Conservation (phyloP, 2,113 vertebrate genomes). For the Prietella phreatophila region DNA sequence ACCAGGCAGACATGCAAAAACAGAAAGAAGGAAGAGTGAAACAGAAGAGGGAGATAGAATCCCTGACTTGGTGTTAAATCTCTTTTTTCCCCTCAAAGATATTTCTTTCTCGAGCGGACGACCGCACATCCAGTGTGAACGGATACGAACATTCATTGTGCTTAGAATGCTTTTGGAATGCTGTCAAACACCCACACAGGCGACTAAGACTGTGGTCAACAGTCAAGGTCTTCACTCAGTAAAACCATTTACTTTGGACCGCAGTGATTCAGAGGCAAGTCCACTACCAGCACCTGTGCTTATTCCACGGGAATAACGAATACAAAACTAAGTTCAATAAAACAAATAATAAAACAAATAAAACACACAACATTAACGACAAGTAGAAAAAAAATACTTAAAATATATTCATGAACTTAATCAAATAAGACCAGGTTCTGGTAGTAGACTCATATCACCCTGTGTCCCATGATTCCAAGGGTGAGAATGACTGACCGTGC, state of each 20-base stretch:
- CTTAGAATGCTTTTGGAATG: conserved; percentile 13
- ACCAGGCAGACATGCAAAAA: background rate
- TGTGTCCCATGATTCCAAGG: background rate
- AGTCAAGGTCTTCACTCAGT: background rate
- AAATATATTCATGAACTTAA: background rate
- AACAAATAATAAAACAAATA: too few species aligned
- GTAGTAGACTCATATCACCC: background rate
- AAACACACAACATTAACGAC: too few species aligned
- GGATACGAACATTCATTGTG: background rate
- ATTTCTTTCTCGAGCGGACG: background rate
- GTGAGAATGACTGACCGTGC: conserved; percentile 86
- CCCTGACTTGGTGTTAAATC: background rate
- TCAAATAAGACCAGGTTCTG: background rate
- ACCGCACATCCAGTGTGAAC: background rate
- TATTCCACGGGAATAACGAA: too few species aligned
- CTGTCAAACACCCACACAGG: conserved; percentile 65
- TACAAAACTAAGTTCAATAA: too few species aligned
- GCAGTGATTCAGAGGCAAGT: background rate
- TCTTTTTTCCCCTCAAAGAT: background rate
- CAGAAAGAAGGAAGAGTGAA: background rate
- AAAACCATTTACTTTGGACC: conserved; percentile 7
- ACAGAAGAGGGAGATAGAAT: background rate
- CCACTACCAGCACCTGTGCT: background rate
- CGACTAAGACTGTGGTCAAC: background rate
- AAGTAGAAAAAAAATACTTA: background rate